These are phyloP conservation scores for Muschampia plurimacula DNA, from an alignment of 2,888 invertebrate genomes.

Conservation along the genomic window DNA sequence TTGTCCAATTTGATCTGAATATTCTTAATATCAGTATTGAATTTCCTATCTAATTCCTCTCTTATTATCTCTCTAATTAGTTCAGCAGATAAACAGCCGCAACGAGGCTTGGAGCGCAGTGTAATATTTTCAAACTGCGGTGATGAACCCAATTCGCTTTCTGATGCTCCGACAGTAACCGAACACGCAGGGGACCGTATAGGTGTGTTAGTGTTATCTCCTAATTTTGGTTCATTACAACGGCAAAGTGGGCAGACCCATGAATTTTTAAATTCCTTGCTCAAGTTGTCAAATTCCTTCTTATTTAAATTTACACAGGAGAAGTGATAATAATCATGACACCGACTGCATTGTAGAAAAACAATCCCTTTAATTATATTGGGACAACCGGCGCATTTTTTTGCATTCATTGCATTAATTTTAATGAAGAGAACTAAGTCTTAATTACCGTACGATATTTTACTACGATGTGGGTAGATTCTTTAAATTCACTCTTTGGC, in stretches of 20 bases:
- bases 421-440: background rate
- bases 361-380: background rate
- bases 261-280: background rate
- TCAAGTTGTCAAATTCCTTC: conserved; percentile 2
- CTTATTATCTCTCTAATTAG: conserved; percentile 17
- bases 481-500: background rate
- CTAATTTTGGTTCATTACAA: conserved; percentile 16
- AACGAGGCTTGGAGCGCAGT: background rate
- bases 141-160: background rate
- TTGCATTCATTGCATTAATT: conserved; percentile 5
- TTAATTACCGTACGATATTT: no score
- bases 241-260: conserved; percentile 1
- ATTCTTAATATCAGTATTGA: conserved; percentile 6
- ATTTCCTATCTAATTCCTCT: conserved; percentile 12
- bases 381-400: conserved; percentile 6
- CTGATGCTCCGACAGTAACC: background rate
- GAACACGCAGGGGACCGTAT: conserved; percentile 2
- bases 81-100: conserved; percentile 14
- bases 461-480: background rate
- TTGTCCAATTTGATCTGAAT: conserved; percentile 4
- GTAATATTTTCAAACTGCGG: background rate
- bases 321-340: conserved; percentile 3
- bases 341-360: background rate
- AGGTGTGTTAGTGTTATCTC: conserved; percentile 4
- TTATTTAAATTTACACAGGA: background rate